Evolutionary conservation across 2,113 vertebrate species (phyloP).

Genomic region (Odocoileus hemionus): DNA sequence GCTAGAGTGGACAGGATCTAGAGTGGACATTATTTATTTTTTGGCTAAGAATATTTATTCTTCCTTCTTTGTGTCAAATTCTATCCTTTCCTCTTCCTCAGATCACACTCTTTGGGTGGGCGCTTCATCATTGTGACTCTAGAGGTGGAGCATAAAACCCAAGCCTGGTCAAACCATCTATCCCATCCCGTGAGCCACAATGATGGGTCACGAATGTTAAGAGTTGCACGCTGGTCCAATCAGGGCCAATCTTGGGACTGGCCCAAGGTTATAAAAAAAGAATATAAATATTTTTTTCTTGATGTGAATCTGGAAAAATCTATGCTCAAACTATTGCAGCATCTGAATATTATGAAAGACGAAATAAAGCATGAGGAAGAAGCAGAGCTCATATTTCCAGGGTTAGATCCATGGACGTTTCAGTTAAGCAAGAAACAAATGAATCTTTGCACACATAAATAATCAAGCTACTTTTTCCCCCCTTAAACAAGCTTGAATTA

Average conservation of each 20-base stretch:
- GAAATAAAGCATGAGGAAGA: not conserved
- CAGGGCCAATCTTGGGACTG: not conserved
- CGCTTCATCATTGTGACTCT: not conserved
- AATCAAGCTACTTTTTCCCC: not conserved
- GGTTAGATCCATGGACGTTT: not conserved
- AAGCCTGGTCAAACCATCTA: no score
- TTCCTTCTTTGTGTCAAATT: not conserved
- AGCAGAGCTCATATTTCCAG: no score
- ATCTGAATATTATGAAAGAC: not conserved
- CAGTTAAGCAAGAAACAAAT: not conserved
- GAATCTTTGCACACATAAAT: not conserved
- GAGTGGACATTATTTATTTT: not conserved
- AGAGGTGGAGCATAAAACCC: not conserved
- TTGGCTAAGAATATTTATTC: not conserved
- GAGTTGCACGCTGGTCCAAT: not conserved
- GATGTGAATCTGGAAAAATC: not conserved
- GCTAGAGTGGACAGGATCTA: no score
- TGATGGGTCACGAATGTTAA: not conserved
- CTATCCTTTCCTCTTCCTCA: not conserved
- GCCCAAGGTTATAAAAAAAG: not conserved
- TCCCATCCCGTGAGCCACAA: no score
- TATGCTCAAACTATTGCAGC: not conserved
- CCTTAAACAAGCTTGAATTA: not conserved
- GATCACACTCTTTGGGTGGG: not conserved
- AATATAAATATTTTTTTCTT: not conserved